Base-by-base conservation (phyloP, 2,113 vertebrate genomes). In the rat (Rattus norvegicus) region DNA sequence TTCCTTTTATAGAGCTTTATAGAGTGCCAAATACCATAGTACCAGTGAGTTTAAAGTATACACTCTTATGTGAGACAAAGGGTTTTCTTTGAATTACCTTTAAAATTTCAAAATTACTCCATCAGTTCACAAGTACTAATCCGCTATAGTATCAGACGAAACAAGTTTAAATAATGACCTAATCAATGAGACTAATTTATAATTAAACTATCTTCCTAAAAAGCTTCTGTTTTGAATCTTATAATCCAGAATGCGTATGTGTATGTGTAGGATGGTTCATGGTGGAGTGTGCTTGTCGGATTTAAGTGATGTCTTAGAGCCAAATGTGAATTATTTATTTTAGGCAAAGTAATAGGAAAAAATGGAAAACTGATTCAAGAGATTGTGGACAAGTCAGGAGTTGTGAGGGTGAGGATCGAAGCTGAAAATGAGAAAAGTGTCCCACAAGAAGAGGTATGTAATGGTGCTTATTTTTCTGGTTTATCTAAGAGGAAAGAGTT, bases 281-380 rank as follows among this genome's bases (percentile, higher is more conserved):
- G 79, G 65, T 92, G 54, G 28, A 4, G 9, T 92, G 16, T 96
- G 67, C 91, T 89, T 95, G 54, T 36, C 77, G 63, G 67, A 56
- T 92, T 91, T 95, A 81, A 83, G n/a, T 19, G 92, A 56, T 59
- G 26, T 91, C 30, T 95, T 93, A 92, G 92, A 97, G 69, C 52
- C 76, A 94, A 96, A 76, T n/a, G 67, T 97, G 69, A 96, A 89
- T 97, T 97, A 90, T 92, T 95, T 59, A 97, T 95, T 98, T 98
- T 91, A 99, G 99, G 99, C 95, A 99, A 99, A 98, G 99, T 99
- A 96, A 99, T 99, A 96, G 99, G 99, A 97, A 99, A 99, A 99
- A 99, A 99, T 95, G 99, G 99, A 93, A 99, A 99, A 98, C 99
- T 99, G 97, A 99, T 99, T 98, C 99, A 99, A 97, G 99, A 99